Evolutionary conservation across 1,140 invertebrate species (phyloP).

Genomic region (Papilio helenus): DNA sequence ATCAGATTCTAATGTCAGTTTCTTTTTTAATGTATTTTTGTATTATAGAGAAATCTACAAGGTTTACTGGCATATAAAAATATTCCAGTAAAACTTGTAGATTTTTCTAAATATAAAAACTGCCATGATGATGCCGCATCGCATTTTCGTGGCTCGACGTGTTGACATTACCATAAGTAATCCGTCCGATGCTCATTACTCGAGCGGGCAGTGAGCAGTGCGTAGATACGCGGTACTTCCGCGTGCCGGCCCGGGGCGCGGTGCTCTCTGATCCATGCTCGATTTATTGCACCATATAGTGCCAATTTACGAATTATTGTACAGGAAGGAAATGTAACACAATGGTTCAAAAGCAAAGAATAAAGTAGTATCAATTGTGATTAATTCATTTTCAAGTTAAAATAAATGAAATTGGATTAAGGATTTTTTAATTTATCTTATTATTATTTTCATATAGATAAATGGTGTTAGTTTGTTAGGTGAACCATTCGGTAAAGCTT

Average conservation of each 20-base stretch:
- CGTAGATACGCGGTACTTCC: slow-evolving; percentile 35
- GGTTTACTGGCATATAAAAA: no score
- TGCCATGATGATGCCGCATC: background rate
- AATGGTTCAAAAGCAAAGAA: background rate
- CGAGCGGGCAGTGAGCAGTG: background rate
- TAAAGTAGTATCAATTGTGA: no score
- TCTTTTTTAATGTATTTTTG: no score
- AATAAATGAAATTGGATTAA: background rate
- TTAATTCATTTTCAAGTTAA: background rate
- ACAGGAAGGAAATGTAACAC: background rate
- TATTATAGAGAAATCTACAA: no score
- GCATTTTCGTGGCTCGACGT: background rate
- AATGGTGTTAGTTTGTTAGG: no score
- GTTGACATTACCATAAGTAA: slow-evolving; percentile 42
- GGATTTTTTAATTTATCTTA: background rate
- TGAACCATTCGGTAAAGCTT: background rate
- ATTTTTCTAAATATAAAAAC: background rate
- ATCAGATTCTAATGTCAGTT: no score
- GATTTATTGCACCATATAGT: slow-evolving; percentile 22
- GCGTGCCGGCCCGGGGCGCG: slow-evolving; percentile 38
- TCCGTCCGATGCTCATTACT: slow-evolving; percentile 38
- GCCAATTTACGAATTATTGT: slow-evolving; percentile 28
- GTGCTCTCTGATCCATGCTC: background rate
- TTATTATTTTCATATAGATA: background rate
- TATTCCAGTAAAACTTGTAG: no score